Conservation (phyloP, 1,140 invertebrate species). For the Aphelenchoides fujianensis region DNA sequence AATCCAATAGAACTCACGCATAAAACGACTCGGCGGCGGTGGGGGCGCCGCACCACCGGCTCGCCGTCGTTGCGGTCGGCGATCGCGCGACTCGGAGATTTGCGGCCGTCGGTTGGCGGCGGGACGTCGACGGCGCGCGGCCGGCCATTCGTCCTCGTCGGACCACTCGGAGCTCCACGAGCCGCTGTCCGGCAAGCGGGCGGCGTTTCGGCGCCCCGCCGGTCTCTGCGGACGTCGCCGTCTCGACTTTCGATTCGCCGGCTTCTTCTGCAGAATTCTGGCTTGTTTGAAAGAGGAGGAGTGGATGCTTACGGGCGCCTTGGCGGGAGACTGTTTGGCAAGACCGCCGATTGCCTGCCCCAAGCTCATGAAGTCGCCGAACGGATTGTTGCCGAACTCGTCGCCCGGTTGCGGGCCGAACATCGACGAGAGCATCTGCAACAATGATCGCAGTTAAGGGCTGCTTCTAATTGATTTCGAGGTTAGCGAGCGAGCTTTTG, state of each 20-base stretch:
- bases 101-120: neutral
- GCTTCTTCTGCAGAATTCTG: too few species aligned
- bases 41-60: neutral
- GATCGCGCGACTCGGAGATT: neutral
- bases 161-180: neutral
- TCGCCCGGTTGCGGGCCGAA: slow-evolving; percentile 1
- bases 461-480: too few species aligned
- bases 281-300: too few species aligned
- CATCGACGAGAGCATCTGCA: slow-evolving; percentile 18
- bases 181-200: too few species aligned
- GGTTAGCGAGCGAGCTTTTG: too few species aligned
- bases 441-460: neutral
- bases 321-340: neutral
- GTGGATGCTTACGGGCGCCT: too few species aligned
- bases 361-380: slow-evolving; percentile 18
- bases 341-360: slow-evolving; percentile 10
- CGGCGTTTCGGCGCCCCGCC: neutral
- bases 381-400: slow-evolving; percentile 22
- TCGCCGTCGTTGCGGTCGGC: neutral
- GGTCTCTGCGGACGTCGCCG: neutral
- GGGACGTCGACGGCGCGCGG: neutral
- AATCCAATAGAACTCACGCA: too few species aligned
- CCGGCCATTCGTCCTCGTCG: neutral
- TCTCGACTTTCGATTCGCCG: neutral
- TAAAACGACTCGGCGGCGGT: slow-evolving; percentile 1